Evolutionary conservation across 2,888 invertebrate species (phyloP).

Genomic region (Notodonta ziczac): DNA sequence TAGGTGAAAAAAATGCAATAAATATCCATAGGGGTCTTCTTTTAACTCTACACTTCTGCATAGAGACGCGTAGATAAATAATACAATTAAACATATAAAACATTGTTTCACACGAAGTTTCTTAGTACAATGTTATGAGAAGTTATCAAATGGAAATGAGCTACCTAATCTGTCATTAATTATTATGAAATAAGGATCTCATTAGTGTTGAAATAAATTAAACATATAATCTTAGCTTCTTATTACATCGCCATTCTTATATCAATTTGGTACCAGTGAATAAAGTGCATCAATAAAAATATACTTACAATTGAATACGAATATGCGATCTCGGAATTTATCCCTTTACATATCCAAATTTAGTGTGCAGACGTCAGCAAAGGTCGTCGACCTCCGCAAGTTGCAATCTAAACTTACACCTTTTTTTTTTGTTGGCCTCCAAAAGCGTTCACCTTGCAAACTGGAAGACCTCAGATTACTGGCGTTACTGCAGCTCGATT

Average conservation of each 20-base stretch:
- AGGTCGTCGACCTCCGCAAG: slow-evolving; percentile 47
- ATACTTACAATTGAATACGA: neutral
- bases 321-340: neutral
- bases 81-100: too few relatives aligned
- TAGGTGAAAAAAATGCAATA: too few relatives aligned
- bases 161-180: too few relatives aligned
- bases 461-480: slow-evolving; percentile 52
- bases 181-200: too few relatives aligned
- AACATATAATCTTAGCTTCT: neutral
- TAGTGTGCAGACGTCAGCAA: slow-evolving; percentile 12
- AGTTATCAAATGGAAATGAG: too few relatives aligned
- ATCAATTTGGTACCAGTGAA: neutral
- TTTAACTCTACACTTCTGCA: too few relatives aligned
- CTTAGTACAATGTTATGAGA: too few relatives aligned
- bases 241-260: neutral
- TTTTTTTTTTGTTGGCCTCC: slow-evolving; percentile 46
- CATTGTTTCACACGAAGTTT: too few relatives aligned
- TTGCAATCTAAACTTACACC: slow-evolving; percentile 39
- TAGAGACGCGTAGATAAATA: too few relatives aligned
- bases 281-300: neutral
- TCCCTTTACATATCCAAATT: slow-evolving; percentile 20
- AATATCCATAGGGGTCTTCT: too few relatives aligned
- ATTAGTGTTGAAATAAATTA: neutral
- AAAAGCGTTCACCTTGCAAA: slow-evolving; percentile 51
- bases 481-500: slow-evolving; percentile 18